Conservation (phyloP, 2,888 invertebrate genomes). For the Amblyteles armatorius region DNA sequence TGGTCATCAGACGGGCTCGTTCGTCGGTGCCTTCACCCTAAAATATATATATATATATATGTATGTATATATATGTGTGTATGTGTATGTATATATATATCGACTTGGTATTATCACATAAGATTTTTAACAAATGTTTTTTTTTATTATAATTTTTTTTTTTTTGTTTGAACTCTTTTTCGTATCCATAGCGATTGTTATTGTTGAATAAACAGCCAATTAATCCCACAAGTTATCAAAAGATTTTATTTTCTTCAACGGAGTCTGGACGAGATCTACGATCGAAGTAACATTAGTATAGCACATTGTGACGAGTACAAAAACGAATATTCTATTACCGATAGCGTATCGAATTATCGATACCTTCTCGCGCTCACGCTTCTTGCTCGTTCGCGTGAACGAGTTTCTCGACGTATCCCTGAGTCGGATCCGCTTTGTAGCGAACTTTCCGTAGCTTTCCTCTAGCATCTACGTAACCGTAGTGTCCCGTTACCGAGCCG, state of each 20-base stretch:
- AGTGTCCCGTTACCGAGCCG: conserved; percentile 92
- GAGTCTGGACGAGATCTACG: not conserved
- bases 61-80: not conserved
- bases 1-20: conserved; percentile 3
- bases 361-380: conserved; percentile 1
- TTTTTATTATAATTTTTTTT: conserved; percentile 67
- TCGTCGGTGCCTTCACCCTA: conserved; percentile 53
- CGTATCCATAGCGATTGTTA: conserved; percentile 77
- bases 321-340: not conserved
- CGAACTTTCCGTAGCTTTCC: conserved; percentile 92
- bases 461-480: conserved; percentile 91
- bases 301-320: conserved; percentile 42
- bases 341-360: conserved; percentile 22
- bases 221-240: conserved; percentile 66
- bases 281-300: conserved; percentile 57
- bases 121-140: conserved; percentile 69
- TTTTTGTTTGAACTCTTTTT: conserved; percentile 71
- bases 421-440: conserved; percentile 90
- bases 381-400: conserved; percentile 74
- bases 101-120: conserved; percentile 69
- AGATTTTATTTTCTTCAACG: conserved; percentile 17
- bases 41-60: conserved; percentile 54
- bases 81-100: conserved; percentile 45
- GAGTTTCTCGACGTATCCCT: conserved; percentile 87
- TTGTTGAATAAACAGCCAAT: conserved; percentile 79